Evolutionary conservation across 2,113 vertebrate species (phyloP).

Genomic region (Lipophrys pholis): DNA sequence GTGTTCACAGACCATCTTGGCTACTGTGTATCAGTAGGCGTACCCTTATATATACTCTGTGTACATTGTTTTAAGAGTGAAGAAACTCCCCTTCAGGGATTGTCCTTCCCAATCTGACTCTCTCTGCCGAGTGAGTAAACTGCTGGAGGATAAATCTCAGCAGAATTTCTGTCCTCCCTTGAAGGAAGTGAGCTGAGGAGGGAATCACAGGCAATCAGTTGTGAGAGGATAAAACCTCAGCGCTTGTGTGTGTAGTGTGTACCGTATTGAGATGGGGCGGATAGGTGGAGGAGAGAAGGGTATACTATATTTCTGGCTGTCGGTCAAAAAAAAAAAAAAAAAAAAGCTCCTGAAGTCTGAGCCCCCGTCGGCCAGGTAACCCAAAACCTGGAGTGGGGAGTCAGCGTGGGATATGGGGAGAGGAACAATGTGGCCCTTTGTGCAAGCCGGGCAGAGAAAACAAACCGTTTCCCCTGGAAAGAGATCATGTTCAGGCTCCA

Average conservation of each 20-base stretch:
- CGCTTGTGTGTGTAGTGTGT: slow-evolving; percentile 39
- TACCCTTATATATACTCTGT: slow-evolving; percentile 18
- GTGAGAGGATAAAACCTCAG: slow-evolving; percentile 54
- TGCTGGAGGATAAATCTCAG: slow-evolving; percentile 43
- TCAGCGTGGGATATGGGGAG: slow-evolving; percentile 79
- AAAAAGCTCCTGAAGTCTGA: slow-evolving; percentile 76
- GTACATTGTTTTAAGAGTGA: slow-evolving; percentile 33
- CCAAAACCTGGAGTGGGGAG: slow-evolving; percentile 79
- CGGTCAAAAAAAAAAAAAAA: slow-evolving; percentile 68
- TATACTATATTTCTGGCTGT: slow-evolving; percentile 75
- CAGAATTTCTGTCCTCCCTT: slow-evolving; percentile 46
- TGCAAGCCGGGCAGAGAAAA: slow-evolving; percentile 80
- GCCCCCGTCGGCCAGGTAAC: slow-evolving; percentile 78
- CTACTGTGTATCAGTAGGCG: slow-evolving; percentile 35
- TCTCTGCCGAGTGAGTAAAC: slow-evolving; percentile 28
- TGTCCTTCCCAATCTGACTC: slow-evolving; percentile 15
- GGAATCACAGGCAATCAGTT: slow-evolving; percentile 63
- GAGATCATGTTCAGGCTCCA: slow-evolving; percentile 82
- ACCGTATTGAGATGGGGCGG: slow-evolving; percentile 72
- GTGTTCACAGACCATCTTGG: slow-evolving; percentile 38
- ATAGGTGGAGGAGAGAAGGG: slow-evolving; percentile 51
- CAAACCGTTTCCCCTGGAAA: slow-evolving; percentile 83
- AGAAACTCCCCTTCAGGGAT: slow-evolving; percentile 18
- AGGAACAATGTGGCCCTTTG: slow-evolving; percentile 84
- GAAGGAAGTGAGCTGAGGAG: slow-evolving; percentile 25